These are phyloP conservation scores for Ormyrus nitidulus DNA, from an alignment of 2,888 invertebrate genomes.

Conservation along the genomic window DNA sequence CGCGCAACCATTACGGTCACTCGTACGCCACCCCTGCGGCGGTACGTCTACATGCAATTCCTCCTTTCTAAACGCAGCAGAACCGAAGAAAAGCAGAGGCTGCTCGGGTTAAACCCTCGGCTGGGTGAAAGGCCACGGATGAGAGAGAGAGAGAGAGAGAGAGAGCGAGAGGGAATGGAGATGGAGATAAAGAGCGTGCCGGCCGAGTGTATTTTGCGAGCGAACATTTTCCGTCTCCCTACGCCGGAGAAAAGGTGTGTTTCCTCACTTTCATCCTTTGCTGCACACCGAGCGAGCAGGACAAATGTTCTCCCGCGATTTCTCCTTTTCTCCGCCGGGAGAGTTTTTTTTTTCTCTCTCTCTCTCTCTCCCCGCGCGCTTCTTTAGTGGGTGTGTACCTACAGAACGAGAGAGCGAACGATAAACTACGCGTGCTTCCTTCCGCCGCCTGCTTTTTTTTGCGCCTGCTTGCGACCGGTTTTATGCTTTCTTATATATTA, in stretches of 20 bases:
- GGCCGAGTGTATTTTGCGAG: conserved; percentile 12
- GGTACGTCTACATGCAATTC: background rate
- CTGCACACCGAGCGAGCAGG: conserved; percentile 16
- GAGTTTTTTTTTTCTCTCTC: background rate
- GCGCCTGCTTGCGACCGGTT: background rate
- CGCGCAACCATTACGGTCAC: too few relatives aligned
- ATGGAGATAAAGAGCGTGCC: conserved; percentile 21
- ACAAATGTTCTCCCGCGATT: conserved; percentile 31
- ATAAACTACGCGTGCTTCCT: conserved; percentile 23
- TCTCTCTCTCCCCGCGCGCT: background rate
- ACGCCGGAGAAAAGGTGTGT: conserved; percentile 25
- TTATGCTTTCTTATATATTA: background rate
- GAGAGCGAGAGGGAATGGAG: conserved; percentile 13
- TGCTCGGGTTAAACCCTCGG: background rate
- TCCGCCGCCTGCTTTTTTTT: conserved; percentile 7
- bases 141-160: conserved; percentile 2
- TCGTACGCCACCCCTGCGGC: background rate
- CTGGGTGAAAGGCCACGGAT: too few relatives aligned
- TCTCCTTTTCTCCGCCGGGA: conserved; percentile 1
- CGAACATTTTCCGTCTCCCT: conserved; percentile 13
- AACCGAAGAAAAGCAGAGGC: background rate
- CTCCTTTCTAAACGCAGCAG: background rate
- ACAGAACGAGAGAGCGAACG: conserved; percentile 1
- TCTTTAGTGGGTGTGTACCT: background rate
- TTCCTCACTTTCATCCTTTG: conserved; percentile 49